Evolutionary conservation across 2,888 invertebrate genomes (phyloP).

Genomic region (Agonopterix subpropinquella): DNA sequence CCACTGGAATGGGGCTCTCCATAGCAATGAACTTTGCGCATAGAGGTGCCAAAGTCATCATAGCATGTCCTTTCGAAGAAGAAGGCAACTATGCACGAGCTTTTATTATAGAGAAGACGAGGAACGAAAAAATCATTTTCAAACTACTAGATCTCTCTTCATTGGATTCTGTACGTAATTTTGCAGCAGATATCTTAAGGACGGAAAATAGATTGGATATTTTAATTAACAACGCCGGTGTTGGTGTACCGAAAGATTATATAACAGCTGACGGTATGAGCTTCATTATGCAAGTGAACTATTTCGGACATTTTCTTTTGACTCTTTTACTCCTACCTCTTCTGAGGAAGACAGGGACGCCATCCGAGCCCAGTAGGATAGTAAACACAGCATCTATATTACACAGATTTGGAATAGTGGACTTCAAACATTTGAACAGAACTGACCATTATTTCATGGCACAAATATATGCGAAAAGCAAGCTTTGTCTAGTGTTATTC

Average conservation of each 20-base stretch:
- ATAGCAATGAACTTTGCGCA: constrained; percentile 57
- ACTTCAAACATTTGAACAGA: constrained; percentile 82
- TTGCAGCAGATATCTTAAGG: constrained; percentile 84
- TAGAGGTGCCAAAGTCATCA: constrained; percentile 55
- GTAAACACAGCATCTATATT: constrained; percentile 86
- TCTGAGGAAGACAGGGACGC: constrained; percentile 72
- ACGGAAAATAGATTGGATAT: constrained; percentile 85
- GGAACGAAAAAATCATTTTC: constrained; percentile 81
- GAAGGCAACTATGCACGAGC: constrained; percentile 65
- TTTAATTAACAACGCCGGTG: constrained; percentile 93
- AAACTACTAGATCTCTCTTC: constrained; percentile 85
- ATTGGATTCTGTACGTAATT: constrained; percentile 84
- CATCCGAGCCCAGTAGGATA: constrained; percentile 81
- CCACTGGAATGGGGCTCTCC: constrained; percentile 57
- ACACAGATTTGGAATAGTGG: constrained; percentile 80
- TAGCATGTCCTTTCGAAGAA: constrained; percentile 55
- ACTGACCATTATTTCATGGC: constrained; percentile 61
- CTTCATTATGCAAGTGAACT: constrained; percentile 93
- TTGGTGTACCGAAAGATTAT: constrained; percentile 75
- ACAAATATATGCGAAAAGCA: constrained; percentile 75
- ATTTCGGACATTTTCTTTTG: constrained; percentile 93
- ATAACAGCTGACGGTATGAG: constrained; percentile 89
- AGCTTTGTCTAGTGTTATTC: constrained; percentile 84
- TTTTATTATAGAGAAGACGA: constrained; percentile 78
- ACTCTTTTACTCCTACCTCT: constrained; percentile 91